Evolutionary conservation across 2,113 vertebrate genomes (phyloP), one percentile per base, ranked within the genome.

Genomic region (Morone saxatilis): DNA sequence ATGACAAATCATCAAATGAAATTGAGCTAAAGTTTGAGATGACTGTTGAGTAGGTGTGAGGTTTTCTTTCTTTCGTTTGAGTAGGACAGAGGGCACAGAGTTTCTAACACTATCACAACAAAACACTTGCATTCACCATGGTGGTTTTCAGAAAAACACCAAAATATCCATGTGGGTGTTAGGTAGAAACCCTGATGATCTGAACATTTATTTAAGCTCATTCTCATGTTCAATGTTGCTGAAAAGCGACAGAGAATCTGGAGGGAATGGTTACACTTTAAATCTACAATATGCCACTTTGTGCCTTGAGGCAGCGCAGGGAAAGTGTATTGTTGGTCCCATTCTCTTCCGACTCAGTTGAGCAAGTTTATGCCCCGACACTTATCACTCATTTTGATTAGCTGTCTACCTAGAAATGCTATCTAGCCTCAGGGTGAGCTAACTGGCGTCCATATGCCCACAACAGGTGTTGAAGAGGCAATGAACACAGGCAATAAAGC

Each of bases 371-470:
- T 45, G 54, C 54, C 66, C 48, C 13, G 71, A 54, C 71, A 62
- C 77, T 67, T 79, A 88, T 88, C 77, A 80, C 62, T 88, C 87
- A 90, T 84, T 85, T 80, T 85, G 85, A 90, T 88, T 72, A 87
- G 81, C 84, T 83, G 86, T 90, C 84, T 81, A 67, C 71, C 78
- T 67, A 7, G 41, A 89, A 87, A 87, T 17, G 6, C 75, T 56
- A 11, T 70, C 43, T 50, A 63, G 86, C 92, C 82, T 47, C 43
- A 81, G 84, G 87, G 84, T 57, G 62, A 72, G 70, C 77, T 86
- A 90, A 78, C 83, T 71, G 70, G 57, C 36, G 8, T 86, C 68
- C 74, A 81, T 77, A 85, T 84, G 75, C 61, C 63, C 53, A 87
- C 77, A 92, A 84, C 89, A 84, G 82, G 80, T 90, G 88, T 80